Conservation (phyloP, 2,797 vertebrate genomes). For the Micropoecilia bifurca region DNA sequence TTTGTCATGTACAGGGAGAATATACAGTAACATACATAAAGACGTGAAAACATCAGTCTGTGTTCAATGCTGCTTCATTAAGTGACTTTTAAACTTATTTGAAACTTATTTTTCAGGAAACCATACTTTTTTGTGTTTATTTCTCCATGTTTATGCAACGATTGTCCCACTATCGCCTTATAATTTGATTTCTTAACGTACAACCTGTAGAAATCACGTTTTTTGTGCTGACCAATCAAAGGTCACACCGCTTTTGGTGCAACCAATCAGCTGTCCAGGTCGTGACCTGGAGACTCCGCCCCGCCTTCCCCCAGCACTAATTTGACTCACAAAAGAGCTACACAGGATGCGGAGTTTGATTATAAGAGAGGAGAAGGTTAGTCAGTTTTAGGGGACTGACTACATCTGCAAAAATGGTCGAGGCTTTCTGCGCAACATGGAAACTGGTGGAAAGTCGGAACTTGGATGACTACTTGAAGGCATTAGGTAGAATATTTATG, state of each 20-base stretch:
- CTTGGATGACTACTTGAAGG: slow-evolving; percentile 98
- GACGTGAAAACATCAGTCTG: too few relatives aligned
- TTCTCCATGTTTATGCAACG: background rate
- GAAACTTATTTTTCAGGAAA: background rate
- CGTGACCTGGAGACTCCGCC: slow-evolving; percentile 27
- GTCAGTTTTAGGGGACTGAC: slow-evolving; percentile 7
- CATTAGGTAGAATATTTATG: slow-evolving; percentile 81
- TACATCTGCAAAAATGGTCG: slow-evolving; percentile 84
- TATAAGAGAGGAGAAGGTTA: slow-evolving; percentile 11
- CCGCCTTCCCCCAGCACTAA: slow-evolving; percentile 64
- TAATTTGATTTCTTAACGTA: background rate
- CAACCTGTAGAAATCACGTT: background rate
- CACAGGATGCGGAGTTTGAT: slow-evolving; percentile 11
- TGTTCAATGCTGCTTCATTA: too few relatives aligned
- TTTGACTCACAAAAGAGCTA: slow-evolving; percentile 16
- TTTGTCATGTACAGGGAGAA: too few relatives aligned
- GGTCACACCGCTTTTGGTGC: background rate
- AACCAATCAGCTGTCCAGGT: slow-evolving; percentile 61
- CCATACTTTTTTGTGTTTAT: background rate
- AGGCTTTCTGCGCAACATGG: slow-evolving; percentile 95
- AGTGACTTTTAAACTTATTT: too few relatives aligned
- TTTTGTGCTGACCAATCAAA: slow-evolving; percentile 30
- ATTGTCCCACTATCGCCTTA: background rate
- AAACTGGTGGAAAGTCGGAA: slow-evolving; percentile 94
- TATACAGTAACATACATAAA: too few relatives aligned